These are phyloP conservation scores for Acrocephalus scirpaceus DNA, from an alignment of 2,797 vertebrate species.

Conservation along the genomic window DNA sequence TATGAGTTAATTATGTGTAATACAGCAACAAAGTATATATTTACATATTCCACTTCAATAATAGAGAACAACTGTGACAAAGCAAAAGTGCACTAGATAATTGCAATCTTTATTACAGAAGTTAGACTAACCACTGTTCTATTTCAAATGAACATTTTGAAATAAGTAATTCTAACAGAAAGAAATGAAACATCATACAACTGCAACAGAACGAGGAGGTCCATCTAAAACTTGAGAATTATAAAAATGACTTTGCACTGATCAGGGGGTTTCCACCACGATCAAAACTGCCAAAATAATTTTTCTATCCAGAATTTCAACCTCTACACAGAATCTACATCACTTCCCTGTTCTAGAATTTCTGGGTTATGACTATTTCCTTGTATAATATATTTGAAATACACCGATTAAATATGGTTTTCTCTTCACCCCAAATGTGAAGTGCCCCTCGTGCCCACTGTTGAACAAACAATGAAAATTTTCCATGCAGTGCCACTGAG, in stretches of 20 bases:
- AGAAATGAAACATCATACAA: not conserved
- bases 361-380: not conserved
- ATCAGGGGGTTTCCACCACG: constrained; percentile 23
- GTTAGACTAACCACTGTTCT: not conserved
- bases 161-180: not conserved
- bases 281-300: not conserved
- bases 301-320: not conserved
- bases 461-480: not conserved
- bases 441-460: not conserved
- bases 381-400: not conserved
- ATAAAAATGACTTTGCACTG: not conserved
- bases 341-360: not conserved
- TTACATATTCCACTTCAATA: not conserved
- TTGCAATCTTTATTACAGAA: not conserved
- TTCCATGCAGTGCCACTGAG: not conserved
- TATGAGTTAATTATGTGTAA: not conserved
- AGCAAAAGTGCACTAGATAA: not conserved
- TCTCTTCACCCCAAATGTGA: not conserved
- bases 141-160: not conserved
- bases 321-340: not conserved
- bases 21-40: not conserved
- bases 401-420: not conserved
- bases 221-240: not conserved
- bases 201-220: not conserved
- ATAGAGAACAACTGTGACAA: not conserved